phyloP scores from a whole-genome alignment of 1,140 invertebrate genomes.

The Brachionus angularis region DNA sequence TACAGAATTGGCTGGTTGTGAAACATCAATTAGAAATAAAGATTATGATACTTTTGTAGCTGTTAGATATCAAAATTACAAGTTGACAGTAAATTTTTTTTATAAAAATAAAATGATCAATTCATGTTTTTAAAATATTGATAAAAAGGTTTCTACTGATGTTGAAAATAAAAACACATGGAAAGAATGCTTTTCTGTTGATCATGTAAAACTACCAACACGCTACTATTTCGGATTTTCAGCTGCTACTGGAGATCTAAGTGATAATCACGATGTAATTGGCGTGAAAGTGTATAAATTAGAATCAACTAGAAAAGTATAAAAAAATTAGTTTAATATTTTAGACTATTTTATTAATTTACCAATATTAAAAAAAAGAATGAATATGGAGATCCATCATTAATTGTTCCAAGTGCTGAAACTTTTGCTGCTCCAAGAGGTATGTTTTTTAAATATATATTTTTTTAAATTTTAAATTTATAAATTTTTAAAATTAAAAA shows the following conservation, averaged over 20 bases:
- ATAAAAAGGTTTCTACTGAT: constrained; percentile 74
- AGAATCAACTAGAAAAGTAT: constrained; percentile 58
- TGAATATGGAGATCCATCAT: constrained; percentile 8
- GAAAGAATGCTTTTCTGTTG: constrained; percentile 86
- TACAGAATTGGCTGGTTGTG: constrained; percentile 80
- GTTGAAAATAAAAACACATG: constrained; percentile 83
- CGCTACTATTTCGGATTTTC: constrained; percentile 90
- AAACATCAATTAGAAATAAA: constrained; percentile 82
- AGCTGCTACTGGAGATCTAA: constrained; percentile 89
- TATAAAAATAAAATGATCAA: neutral
- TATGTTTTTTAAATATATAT: neutral
- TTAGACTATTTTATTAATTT: neutral
- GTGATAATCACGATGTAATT: constrained; percentile 89
- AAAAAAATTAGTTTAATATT: neutral
- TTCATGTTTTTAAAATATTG: neutral
- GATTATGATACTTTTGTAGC: constrained; percentile 83
- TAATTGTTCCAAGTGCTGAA: constrained; percentile 28
- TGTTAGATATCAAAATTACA: constrained; percentile 84
- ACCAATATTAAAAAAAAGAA: neutral
- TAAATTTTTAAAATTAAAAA: neutral
- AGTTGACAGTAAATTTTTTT: constrained; percentile 70
- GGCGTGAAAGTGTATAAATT: constrained; percentile 84
- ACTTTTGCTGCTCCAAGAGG: constrained; percentile 26
- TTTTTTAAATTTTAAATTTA: neutral
- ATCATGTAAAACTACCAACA: constrained; percentile 83